Evolutionary conservation across 2,888 invertebrate genomes (phyloP), one percentile per base, ranked within the genome.

Genomic region (Cordilura impudica): DNA sequence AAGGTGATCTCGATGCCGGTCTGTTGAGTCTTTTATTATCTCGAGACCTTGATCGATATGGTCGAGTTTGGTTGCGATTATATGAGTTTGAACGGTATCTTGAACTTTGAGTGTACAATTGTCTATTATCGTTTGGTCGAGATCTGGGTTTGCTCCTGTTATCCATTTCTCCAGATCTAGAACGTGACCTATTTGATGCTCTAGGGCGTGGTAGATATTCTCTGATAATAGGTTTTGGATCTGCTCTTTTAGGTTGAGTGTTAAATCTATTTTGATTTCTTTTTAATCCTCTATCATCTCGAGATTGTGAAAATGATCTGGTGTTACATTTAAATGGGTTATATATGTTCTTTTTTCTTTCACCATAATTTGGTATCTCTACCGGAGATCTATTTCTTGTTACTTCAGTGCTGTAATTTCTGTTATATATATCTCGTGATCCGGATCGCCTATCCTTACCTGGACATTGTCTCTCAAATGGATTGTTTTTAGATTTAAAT

Each of bases 111-210:
- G n/a, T n/a, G n/a, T n/a, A n/a, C n/a, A n/a, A n/a, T n/a, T n/a
- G n/a, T n/a, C n/a, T n/a, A n/a, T n/a, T n/a, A n/a, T n/a, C n/a
- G n/a, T n/a, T n/a, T n/a, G n/a, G n/a, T n/a, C n/a, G n/a, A n/a
- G n/a, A n/a, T n/a, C n/a, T n/a, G n/a, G n/a, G n/a, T n/a, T n/a
- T n/a, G n/a, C n/a, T n/a, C n/a, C n/a, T n/a, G n/a, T 29, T 39
- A 12, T 39, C n/a, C 1, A 26, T 26, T 26, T 39, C 12, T n/a
- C 35, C 4, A 47, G 78, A 75, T 69, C 53, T 56, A 8, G 66
- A 54, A n/a, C 26, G 14, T 21, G 35, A 58, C n/a, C n/a, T n/a
- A n/a, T n/a, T n/a, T n/a, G n/a, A n/a, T n/a, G n/a, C n/a, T n/a
- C n/a, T n/a, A n/a, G n/a, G n/a, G n/a, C n/a, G n/a, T n/a, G n/a